Base-by-base conservation (phyloP, 2,888 invertebrate species). In the Megalurothrips usitatus region DNA sequence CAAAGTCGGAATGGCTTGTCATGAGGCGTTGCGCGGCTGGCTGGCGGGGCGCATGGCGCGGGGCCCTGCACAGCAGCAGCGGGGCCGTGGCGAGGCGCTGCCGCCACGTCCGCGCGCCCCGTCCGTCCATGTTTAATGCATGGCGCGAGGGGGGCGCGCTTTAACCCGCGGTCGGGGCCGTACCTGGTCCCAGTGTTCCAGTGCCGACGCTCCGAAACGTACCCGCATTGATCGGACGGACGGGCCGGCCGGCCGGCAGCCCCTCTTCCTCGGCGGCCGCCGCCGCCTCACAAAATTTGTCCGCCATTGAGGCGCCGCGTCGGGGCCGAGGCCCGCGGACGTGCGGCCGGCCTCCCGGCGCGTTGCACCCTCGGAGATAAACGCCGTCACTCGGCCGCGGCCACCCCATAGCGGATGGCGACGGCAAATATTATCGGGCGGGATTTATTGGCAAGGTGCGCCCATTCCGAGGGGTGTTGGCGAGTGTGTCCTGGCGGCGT, bases 371-470 rank as follows among this genome's bases (percentile, higher is more conserved):
- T 26, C 26, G 68, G 68, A 75, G 26, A 75, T 75, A 75, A 75
- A 75, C 26, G 9, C 68, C 10, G 68, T 75, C 68, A 58, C 58
- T 58, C 14, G 58, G 58, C 3, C 34, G 34, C 34, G 34, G 34
- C n/a, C n/a, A n/a, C n/a, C n/a, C n/a, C n/a, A n/a, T n/a, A n/a
- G n/a, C n/a, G n/a, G n/a, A n/a, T n/a, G 34, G 6, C 34, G n/a
- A 75, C 68, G 26, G 23, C 26, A 58, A 58, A 58, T 58, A 75
- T 23, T 75, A 75, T 26, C 26, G 68, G 68, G 6, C 1, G 26
- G 68, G 68, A 75, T 75, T 75, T 75, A 75, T 75, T 75, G 26
- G 68, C 10, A 75, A 75, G 68, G 68, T 75, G 68, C 26, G n/a
- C 68, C 68, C 23, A 11, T 8, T 14, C n/a, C n/a, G 68, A 11